phyloP scores from a whole-genome alignment of 2,113 vertebrate genomes.

The Meriones unguiculatus region DNA sequence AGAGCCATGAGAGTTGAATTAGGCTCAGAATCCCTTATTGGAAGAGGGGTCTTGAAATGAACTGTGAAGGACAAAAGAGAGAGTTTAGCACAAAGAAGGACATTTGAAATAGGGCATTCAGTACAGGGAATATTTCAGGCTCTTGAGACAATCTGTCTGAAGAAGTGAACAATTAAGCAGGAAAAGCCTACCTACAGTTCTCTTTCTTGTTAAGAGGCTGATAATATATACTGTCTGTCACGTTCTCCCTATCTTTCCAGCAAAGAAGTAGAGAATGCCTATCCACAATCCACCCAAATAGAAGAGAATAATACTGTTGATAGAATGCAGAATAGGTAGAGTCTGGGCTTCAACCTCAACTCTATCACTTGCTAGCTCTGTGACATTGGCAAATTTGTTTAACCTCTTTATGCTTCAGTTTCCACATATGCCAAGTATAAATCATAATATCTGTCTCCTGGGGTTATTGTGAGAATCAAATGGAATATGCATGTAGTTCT shows the following conservation, averaged over 20 bases:
- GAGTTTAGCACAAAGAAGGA: not conserved
- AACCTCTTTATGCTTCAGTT: constrained; percentile 55
- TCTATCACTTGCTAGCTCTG: constrained; percentile 28
- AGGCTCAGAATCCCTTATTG: not conserved
- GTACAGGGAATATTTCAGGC: not conserved
- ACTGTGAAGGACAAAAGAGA: constrained; percentile 18
- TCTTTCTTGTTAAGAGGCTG: not conserved
- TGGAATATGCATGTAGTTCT: constrained; percentile 12
- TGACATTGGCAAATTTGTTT: constrained; percentile 59
- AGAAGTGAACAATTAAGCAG: not conserved
- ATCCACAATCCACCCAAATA: not conserved
- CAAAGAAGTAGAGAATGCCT: not conserved
- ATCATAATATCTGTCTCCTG: constrained; percentile 39
- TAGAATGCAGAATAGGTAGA: not conserved
- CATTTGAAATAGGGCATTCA: constrained; percentile 7
- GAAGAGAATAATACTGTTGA: constrained; percentile 17
- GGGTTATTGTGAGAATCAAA: constrained; percentile 48
- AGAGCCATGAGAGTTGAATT: constrained; percentile 13
- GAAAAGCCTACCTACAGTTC: not conserved
- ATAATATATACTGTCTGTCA: not conserved
- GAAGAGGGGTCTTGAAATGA: constrained; percentile 42
- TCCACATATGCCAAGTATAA: constrained; percentile 24
- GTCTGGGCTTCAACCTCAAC: not conserved
- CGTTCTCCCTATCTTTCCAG: not conserved
- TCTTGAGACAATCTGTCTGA: constrained; percentile 26